phyloP scores from a whole-genome alignment of 2,888 invertebrate genomes.

The Nysson spinosus region DNA sequence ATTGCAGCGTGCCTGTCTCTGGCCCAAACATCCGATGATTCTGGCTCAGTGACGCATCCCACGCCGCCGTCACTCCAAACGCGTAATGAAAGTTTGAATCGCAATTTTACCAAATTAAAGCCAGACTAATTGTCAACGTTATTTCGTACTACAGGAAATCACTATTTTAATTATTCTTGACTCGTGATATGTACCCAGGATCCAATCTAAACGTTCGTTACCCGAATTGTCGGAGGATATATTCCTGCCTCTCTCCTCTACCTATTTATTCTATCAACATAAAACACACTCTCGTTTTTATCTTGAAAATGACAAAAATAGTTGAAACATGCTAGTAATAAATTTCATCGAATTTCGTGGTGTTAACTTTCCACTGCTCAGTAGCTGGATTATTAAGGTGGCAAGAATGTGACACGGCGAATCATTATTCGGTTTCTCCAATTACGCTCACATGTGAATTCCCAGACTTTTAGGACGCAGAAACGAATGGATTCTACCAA shows the following conservation, averaged over 20 bases:
- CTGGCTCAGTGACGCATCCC: conserved; percentile 44
- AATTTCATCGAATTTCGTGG: too few species aligned
- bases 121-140: conserved; percentile 59
- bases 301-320: too few species aligned
- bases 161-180: conserved; percentile 55
- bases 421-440: conserved; percentile 10
- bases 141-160: conserved; percentile 38
- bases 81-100: conserved; percentile 57
- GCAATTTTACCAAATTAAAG: conserved; percentile 57
- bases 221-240: conserved; percentile 16
- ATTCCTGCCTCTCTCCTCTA: neutral
- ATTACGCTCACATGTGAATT: conserved; percentile 38
- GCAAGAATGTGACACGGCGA: conserved; percentile 3
- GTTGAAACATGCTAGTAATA: too few species aligned
- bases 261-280: too few species aligned
- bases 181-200: conserved; percentile 32
- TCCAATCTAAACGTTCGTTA: conserved; percentile 52
- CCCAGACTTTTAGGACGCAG: conserved; percentile 15
- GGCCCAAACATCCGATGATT: conserved; percentile 44
- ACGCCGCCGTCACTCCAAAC: conserved; percentile 17
- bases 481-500: conserved; percentile 43
- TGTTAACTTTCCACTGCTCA: too few species aligned
- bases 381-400: too few species aligned
- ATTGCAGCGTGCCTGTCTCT: conserved; percentile 49
- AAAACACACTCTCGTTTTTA: too few species aligned